These are phyloP conservation scores for Pipistrellus pipistrellus DNA, from an alignment of 2,797 vertebrate species.

Conservation along the genomic window DNA sequence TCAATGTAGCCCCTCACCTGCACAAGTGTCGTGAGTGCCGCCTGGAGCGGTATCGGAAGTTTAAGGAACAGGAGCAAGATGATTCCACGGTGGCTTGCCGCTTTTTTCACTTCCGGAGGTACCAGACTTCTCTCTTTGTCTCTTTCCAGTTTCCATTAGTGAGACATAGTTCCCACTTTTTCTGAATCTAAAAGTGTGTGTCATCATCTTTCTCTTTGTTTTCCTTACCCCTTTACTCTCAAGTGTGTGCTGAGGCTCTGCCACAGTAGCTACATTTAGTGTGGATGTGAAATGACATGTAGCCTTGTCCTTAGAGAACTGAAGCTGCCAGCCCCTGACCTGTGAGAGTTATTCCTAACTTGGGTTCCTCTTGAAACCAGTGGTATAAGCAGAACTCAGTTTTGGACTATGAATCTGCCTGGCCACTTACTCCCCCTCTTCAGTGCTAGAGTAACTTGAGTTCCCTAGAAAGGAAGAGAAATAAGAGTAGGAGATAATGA, in stretches of 20 bases:
- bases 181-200: not conserved
- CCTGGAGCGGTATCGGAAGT: constrained; percentile 97
- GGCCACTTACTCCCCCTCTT: not conserved
- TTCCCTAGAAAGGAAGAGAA: not conserved
- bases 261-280: not conserved
- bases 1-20: constrained; percentile 98
- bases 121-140: constrained; percentile 30
- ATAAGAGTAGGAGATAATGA: not conserved
- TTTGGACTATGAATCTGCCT: not conserved
- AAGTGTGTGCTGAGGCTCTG: not conserved
- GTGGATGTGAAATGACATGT: constrained; percentile 2
- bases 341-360: constrained; percentile 9
- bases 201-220: not conserved
- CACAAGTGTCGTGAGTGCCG: constrained; percentile 99
- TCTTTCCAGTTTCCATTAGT: not conserved
- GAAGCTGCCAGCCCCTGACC: not conserved
- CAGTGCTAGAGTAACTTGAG: not conserved
- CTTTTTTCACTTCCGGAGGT: constrained; percentile 99
- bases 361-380: constrained; percentile 39
- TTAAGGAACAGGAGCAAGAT: constrained; percentile 96
- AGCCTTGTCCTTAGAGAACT: constrained; percentile 19
- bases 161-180: not conserved
- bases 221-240: not conserved
- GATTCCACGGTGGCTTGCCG: constrained; percentile 99
- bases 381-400: not conserved